Conservation (phyloP, 2,888 invertebrate genomes). For the Dione juno region DNA sequence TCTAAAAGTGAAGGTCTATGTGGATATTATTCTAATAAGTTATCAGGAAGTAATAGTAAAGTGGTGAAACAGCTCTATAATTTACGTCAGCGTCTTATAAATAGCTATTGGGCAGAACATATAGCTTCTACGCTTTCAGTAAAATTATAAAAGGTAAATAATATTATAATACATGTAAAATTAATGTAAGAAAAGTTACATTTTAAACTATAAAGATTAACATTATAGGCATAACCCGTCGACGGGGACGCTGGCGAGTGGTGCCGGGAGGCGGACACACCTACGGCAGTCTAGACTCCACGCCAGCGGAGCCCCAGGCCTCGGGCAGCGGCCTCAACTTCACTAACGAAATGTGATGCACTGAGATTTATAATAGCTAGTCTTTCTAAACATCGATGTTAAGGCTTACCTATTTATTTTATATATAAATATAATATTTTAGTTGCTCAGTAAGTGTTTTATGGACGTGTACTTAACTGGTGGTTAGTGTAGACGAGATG, state of each 20-base stretch:
- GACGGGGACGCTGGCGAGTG: constrained; percentile 75
- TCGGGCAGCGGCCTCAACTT: constrained; percentile 70
- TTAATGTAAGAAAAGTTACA: background rate
- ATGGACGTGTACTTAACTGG: constrained; percentile 5
- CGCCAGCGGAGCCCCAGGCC: constrained; percentile 61
- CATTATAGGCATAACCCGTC: constrained; percentile 79
- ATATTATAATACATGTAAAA: background rate
- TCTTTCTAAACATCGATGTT: constrained; percentile 15
- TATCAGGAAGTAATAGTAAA: constrained; percentile 1
- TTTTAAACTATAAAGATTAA: constrained; percentile 23
- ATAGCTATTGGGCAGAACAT: constrained; percentile 4
- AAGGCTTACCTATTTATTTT: constrained; percentile 17
- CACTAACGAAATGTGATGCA: constrained; percentile 70
- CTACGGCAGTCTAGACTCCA: constrained; percentile 85
- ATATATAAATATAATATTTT: constrained; percentile 13
- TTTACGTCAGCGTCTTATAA: background rate
- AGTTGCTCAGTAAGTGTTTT: background rate
- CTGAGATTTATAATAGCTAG: constrained; percentile 38
- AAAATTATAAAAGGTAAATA: constrained; percentile 4
- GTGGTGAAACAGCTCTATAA: background rate
- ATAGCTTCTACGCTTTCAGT: constrained; percentile 23
- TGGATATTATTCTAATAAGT: background rate
- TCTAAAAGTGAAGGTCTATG: background rate
- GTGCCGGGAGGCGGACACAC: constrained; percentile 78
- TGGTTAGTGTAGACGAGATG: background rate